These are phyloP conservation scores for Steinernema feltiae DNA, from an alignment of 1,140 invertebrate genomes.

Conservation along the genomic window DNA sequence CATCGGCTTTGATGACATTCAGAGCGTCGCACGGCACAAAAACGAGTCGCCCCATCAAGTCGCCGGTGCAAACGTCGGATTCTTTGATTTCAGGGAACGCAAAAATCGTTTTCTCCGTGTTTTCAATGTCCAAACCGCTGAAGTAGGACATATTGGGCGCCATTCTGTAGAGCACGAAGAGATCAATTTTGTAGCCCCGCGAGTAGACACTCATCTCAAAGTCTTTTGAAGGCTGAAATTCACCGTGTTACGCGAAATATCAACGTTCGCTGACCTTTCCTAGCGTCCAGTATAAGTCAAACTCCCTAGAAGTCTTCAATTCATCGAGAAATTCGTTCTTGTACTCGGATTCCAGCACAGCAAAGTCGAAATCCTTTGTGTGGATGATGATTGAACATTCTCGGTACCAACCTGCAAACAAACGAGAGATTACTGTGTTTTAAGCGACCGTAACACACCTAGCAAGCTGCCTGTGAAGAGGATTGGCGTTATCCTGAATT, in stretches of 20 bases:
- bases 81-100: not conserved
- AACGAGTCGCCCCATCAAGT: not conserved
- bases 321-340: conserved; percentile 16
- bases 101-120: not conserved
- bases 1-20: not conserved
- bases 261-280: conserved; percentile 4
- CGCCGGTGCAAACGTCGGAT: not conserved
- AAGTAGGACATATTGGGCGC: not conserved
- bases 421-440: not conserved
- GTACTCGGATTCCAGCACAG: conserved; percentile 28
- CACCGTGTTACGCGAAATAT: not conserved
- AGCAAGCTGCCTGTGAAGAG: conserved; percentile 6
- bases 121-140: conserved; percentile 1
- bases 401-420: conserved; percentile 32
- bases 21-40: not conserved
- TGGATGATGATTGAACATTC: conserved; percentile 35
- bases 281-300: not conserved
- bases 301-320: not conserved
- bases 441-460: not conserved
- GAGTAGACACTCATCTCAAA: conserved; percentile 14
- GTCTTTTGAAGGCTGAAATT: not conserved
- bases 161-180: conserved; percentile 18
- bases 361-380: conserved; percentile 27
- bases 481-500: conserved; percentile 13
- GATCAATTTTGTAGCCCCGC: conserved; percentile 16